Conservation (phyloP, 2,113 vertebrate species). For the Falco punctatus region DNA sequence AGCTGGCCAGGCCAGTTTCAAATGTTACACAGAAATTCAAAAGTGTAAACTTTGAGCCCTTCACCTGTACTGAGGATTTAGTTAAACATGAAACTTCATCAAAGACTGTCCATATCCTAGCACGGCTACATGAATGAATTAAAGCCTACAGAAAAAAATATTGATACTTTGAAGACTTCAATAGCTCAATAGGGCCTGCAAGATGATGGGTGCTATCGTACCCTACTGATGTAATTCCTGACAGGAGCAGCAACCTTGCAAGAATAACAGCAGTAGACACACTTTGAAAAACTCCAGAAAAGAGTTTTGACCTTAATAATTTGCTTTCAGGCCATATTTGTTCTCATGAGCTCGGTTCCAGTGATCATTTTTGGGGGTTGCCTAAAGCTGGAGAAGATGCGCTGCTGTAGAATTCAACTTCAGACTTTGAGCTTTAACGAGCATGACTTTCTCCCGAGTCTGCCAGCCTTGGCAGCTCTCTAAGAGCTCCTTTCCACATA, state of each 20-base stretch:
- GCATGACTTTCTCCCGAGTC: not conserved
- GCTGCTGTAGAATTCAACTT: not conserved
- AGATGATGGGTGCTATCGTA: not conserved
- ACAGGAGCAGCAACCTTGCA: not conserved
- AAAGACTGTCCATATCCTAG: not conserved
- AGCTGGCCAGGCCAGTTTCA: not conserved
- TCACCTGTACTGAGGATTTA: not conserved
- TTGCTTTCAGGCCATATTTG: not conserved
- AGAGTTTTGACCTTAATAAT: not conserved
- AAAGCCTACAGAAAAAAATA: not conserved
- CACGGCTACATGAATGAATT: not conserved
- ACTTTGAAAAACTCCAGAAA: not conserved
- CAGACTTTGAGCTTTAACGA: not conserved
- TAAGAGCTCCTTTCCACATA: not conserved
- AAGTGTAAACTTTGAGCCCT: not conserved
- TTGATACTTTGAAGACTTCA: not conserved
- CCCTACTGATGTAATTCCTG: not conserved
- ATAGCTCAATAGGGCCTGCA: not conserved
- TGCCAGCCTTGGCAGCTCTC: conserved; percentile 1
- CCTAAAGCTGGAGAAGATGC: not conserved
- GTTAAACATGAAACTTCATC: not conserved
- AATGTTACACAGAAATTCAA: not conserved
- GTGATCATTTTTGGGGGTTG: not conserved
- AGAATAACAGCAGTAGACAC: not conserved
- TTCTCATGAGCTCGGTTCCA: not conserved